Conservation (phyloP, 2,113 vertebrate species). For the Hyaena hyaena region DNA sequence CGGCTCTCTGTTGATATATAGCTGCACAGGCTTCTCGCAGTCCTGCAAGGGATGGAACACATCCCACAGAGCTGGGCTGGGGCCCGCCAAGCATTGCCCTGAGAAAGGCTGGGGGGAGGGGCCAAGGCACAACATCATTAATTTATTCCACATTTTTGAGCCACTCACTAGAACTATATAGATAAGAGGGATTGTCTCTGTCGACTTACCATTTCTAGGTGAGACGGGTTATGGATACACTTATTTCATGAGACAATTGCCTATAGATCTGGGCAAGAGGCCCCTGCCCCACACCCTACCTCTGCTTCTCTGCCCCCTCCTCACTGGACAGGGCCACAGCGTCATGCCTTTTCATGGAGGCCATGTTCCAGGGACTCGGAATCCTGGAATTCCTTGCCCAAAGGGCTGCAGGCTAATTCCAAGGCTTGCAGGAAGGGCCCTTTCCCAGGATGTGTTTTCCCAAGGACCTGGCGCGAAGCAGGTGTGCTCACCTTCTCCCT, state of each 20-base stretch:
- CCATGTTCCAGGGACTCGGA: background rate
- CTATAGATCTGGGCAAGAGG: background rate
- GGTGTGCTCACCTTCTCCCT: background rate
- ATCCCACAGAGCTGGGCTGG: too few relatives aligned
- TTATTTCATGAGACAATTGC: background rate
- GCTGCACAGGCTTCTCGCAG: fast-evolving
- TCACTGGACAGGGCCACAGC: background rate
- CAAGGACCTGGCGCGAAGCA: background rate
- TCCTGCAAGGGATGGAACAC: background rate
- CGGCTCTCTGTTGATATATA: background rate
- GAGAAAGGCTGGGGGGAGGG: background rate
- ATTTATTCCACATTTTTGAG: background rate
- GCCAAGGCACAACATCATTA: background rate
- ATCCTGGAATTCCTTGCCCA: background rate
- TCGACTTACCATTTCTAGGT: background rate
- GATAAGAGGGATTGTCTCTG: background rate
- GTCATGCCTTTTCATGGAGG: background rate
- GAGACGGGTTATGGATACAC: background rate
- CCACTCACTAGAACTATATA: background rate
- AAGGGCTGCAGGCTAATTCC: background rate
- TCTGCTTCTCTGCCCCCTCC: background rate
- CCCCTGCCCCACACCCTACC: background rate
- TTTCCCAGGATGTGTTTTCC: background rate
- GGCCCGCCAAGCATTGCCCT: too few relatives aligned
- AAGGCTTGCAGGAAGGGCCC: background rate